Base-by-base conservation (phyloP, 2,888 invertebrate species). In the Brenthis ino region DNA sequence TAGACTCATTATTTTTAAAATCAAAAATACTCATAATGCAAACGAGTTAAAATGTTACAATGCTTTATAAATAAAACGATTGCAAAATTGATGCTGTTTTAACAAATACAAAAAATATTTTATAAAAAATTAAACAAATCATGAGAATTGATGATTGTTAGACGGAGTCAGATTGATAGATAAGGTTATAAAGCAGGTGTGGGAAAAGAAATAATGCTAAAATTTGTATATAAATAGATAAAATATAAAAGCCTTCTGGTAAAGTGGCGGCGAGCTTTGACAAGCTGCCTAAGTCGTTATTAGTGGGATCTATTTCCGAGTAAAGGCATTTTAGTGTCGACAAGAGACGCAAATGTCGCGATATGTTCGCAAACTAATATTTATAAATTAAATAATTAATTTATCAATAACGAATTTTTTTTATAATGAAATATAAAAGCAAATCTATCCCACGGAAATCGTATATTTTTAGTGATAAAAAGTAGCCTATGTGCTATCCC, bases 121-220 rank as follows among this genome's bases (percentile, higher is more conserved):
- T 20, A n/a, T 6, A 11, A 8, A 28, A 57, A 56, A 56, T 37
- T 11, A 4, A 56, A 14, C n/a, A 28, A 37, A 20, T 57, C 57
- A 20, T 57, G 20, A n/a, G 57, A 57, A 57, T 57, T 47, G 57
- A 43, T 47, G 20, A 57, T 12, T 43, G 3, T 57, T 20, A 13
- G 47, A 20, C 13, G 11, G 13, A 24, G 20, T 24, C 14, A 47
- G 20, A 1, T 47, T 13, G 43, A 57, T 33, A 56, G 0, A 57
- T 20, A 13, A 20, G 2, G 16, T 14, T 1, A 57, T 43, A 57
- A 37, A 57, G 0, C 57, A 16, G 16, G n/a, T 14, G 33, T 56
- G 13, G 6, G n/a, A 37, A 20, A 57, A 57, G 0, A 20, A 43
- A 37, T 37, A 6, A 37, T 37, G 8, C 1, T 37, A 0, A 6